Conservation (phyloP, 1,140 invertebrate genomes). For the Periplaneta americana region DNA sequence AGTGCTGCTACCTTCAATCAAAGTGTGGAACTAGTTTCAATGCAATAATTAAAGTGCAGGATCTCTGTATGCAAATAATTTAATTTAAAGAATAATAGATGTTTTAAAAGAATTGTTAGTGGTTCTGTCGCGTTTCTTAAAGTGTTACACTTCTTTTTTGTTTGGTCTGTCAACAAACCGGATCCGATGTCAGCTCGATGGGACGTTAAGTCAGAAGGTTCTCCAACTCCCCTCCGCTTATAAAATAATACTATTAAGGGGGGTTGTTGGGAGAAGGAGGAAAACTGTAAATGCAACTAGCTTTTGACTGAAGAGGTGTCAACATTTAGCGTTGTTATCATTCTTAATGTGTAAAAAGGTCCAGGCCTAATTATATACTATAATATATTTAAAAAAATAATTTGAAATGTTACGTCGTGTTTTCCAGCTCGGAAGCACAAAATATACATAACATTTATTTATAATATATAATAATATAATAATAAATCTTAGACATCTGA, state of each 20-base stretch:
- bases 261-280: neutral
- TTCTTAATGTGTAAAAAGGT: constrained; percentile 25
- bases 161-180: constrained; percentile 5
- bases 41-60: constrained; percentile 14
- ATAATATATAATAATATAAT: constrained; percentile 18
- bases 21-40: constrained; percentile 8
- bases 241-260: neutral
- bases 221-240: neutral
- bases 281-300: constrained; percentile 23
- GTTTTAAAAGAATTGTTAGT: constrained; percentile 9
- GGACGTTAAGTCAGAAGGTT: neutral
- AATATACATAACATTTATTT: constrained; percentile 17
- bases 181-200: neutral
- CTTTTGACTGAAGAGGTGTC: constrained; percentile 29
- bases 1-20: constrained; percentile 10
- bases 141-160: constrained; percentile 2
- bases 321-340: constrained; percentile 28
- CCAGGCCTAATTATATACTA: constrained; percentile 30
- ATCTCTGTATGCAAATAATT: constrained; percentile 11
- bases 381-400: constrained; percentile 24
- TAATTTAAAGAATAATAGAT: constrained; percentile 7
- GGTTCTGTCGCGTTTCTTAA: neutral
- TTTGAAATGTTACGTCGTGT: constrained; percentile 16
- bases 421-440: constrained; percentile 5
- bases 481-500: constrained; percentile 16